A percentile compares a stretch with the other conserved stretches of the same genome.
phyloP scores from a whole-genome alignment of 2,797 vertebrate genomes.

The Craterocephalus amniculus region DNA sequence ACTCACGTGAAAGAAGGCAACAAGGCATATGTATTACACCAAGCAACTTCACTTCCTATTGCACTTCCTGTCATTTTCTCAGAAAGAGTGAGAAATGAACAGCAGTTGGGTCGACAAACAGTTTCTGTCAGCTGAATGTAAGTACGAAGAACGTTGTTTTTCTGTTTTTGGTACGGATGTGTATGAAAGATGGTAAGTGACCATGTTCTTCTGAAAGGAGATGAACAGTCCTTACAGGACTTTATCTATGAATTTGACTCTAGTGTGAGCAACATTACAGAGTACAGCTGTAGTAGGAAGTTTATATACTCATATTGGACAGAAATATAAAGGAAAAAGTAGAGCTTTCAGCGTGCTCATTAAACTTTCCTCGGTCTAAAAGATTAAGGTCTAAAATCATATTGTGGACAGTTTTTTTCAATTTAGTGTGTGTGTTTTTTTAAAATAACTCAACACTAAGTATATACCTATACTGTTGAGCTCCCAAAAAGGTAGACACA shows the following conservation, averaged over 20 bases:
- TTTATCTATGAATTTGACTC: conserved; percentile 4
- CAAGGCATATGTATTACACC: background rate
- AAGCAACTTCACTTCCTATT: conserved; percentile 72
- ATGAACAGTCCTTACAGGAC: background rate
- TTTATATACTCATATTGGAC: background rate
- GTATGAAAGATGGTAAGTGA: background rate
- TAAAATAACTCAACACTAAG: background rate
- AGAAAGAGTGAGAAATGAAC: conserved; percentile 51
- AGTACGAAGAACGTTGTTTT: conserved; percentile 39
- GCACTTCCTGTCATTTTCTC: conserved; percentile 76
- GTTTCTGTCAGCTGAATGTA: conserved; percentile 41
- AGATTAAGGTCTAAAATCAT: too few species aligned
- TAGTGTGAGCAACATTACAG: background rate
- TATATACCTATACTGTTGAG: background rate
- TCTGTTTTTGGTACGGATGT: conserved; percentile 3
- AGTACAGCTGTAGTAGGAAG: background rate
- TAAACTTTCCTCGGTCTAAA: too few species aligned
- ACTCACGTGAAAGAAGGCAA: conserved; percentile 7
- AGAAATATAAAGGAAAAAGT: too few species aligned
- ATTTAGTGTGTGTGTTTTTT: background rate
- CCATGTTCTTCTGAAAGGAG: background rate
- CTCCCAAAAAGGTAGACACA: too few species aligned
- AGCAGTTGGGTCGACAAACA: conserved; percentile 18
- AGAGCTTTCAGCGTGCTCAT: too few species aligned
- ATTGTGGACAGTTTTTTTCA: background rate